Conservation (phyloP, 2,113 vertebrate genomes). For the Pardalotus punctatus region DNA sequence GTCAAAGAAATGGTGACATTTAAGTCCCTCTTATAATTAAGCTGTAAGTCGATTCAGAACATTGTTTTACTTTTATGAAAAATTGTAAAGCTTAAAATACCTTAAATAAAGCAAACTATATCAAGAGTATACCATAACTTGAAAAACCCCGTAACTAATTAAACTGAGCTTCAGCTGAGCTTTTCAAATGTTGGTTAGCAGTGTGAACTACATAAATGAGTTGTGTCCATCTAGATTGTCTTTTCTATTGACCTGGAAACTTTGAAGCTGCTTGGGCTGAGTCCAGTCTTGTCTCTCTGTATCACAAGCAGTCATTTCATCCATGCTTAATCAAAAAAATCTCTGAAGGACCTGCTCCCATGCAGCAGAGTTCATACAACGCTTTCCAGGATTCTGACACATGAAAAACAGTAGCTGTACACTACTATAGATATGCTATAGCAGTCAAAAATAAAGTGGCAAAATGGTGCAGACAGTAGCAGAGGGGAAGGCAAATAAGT, state of each 20-base stretch:
- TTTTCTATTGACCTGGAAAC: background rate
- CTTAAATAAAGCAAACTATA: background rate
- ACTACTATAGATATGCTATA: background rate
- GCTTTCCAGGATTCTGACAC: background rate
- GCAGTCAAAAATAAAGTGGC: background rate
- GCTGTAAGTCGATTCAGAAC: background rate
- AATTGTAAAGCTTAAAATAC: background rate
- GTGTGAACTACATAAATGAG: background rate
- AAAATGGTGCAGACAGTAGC: background rate
- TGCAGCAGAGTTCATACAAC: background rate
- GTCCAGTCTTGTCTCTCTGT: background rate
- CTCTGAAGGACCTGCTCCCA: background rate
- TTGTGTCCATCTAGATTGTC: background rate
- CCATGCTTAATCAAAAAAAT: background rate
- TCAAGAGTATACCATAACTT: background rate
- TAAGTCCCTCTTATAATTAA: background rate
- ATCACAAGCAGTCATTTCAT: background rate
- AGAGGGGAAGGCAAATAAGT: background rate
- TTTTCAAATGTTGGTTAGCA: background rate
- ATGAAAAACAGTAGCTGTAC: background rate
- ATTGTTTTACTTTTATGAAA: background rate
- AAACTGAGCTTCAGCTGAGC: background rate
- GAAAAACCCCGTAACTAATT: background rate
- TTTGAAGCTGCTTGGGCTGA: background rate
- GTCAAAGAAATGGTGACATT: background rate